phyloP scores from a whole-genome alignment of 2,113 vertebrate species.

The Emydocephalus ijimae region DNA sequence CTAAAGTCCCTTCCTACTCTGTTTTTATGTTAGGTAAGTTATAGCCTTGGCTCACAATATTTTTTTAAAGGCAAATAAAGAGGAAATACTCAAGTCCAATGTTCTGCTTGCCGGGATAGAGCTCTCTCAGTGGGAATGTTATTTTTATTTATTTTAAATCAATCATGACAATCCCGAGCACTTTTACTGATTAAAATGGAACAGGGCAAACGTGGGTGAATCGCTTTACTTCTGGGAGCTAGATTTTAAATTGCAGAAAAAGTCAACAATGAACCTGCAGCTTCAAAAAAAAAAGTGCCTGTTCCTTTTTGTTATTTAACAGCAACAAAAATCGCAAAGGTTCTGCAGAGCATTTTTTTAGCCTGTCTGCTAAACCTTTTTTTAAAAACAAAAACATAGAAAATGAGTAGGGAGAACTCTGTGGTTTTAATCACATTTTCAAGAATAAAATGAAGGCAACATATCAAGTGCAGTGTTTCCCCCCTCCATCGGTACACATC shows the following conservation, averaged over 20 bases:
- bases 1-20: neutral
- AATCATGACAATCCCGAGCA: neutral
- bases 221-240: neutral
- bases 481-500: constrained; percentile 35
- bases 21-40: neutral
- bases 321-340: neutral
- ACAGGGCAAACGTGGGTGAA: neutral
- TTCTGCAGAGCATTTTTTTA: constrained; percentile 13
- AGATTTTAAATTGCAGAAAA: neutral
- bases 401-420: constrained; percentile 10
- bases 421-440: constrained; percentile 62
- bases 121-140: neutral
- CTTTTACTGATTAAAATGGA: neutral
- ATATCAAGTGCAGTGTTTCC: constrained; percentile 49
- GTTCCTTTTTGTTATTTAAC: neutral
- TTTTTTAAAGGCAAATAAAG: neutral
- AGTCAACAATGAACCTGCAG: neutral
- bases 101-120: neutral
- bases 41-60: neutral
- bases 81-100: neutral
- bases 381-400: constrained; percentile 20
- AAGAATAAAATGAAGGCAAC: constrained; percentile 54
- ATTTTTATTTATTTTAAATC: neutral
- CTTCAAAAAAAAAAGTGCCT: neutral
- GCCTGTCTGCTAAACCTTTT: constrained; percentile 14